phyloP scores from a whole-genome alignment of 2,113 vertebrate genomes.

The Lanius collurio region DNA sequence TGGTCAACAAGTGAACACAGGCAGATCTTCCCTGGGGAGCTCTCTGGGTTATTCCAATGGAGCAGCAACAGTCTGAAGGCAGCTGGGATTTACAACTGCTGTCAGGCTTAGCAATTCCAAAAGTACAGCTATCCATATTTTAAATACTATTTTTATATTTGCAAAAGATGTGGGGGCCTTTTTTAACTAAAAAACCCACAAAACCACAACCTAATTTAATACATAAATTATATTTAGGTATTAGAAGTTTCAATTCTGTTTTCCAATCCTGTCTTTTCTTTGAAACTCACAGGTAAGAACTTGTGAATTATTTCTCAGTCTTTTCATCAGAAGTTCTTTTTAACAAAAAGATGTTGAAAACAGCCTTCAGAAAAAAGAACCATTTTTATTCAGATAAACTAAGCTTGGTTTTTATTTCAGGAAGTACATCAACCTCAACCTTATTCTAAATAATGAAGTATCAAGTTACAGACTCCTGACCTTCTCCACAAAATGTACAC shows the following conservation, averaged over 20 bases:
- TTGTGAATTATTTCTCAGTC: neutral
- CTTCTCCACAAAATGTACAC: neutral
- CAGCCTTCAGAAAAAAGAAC: neutral
- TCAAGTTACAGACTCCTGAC: neutral
- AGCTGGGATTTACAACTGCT: neutral
- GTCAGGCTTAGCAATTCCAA: neutral
- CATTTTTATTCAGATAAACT: neutral
- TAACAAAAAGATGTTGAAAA: neutral
- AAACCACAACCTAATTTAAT: neutral
- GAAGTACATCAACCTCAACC: neutral
- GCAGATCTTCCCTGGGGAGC: neutral
- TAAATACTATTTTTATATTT: neutral
- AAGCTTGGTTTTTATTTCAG: neutral
- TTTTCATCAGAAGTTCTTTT: neutral
- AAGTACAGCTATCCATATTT: neutral
- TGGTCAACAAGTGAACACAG: neutral
- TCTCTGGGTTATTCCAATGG: neutral
- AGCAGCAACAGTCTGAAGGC: neutral
- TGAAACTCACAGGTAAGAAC: neutral
- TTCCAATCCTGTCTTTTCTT: neutral
- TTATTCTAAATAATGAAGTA: neutral
- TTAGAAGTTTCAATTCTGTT: neutral
- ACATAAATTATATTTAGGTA: neutral
- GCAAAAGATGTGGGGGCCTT: neutral
- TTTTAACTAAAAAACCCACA: neutral